Percentiles rank a stretch among this genome's conserved stretches.
These are phyloP conservation scores for Megatriorchis doriae DNA, from an alignment of 2,113 vertebrate genomes.

Conservation along the genomic window DNA sequence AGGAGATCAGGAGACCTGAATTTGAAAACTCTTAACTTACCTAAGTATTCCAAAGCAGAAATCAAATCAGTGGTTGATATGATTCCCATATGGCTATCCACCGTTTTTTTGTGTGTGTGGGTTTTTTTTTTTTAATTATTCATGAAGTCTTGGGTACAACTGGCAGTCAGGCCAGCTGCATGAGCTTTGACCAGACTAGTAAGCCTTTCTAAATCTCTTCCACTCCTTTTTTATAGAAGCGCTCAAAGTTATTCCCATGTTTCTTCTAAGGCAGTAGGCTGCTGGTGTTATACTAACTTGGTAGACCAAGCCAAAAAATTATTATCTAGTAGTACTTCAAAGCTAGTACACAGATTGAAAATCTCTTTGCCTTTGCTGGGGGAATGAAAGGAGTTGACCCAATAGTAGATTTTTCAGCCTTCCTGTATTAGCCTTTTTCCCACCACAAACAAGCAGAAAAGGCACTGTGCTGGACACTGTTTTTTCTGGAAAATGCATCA, in stretches of 20 bases:
- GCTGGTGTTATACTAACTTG: background rate
- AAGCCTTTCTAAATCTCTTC: background rate
- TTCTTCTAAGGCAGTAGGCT: background rate
- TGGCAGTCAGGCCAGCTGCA: background rate
- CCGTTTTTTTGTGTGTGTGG: no score
- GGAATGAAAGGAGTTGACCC: background rate
- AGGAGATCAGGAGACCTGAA: background rate
- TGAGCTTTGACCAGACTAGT: background rate
- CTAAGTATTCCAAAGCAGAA: background rate
- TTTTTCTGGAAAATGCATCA: background rate
- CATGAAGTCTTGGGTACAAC: background rate
- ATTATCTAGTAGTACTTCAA: background rate
- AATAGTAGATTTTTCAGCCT: background rate
- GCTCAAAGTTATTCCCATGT: background rate
- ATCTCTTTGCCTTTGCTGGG: background rate
- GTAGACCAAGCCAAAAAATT: background rate
- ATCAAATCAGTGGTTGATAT: background rate
- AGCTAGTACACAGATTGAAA: background rate
- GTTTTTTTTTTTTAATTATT: background rate
- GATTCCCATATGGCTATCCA: background rate
- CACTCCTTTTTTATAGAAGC: background rate
- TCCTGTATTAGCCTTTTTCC: background rate
- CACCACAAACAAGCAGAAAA: background rate
- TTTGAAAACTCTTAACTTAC: background rate
- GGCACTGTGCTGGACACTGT: background rate